Evolutionary conservation across 1,140 invertebrate species (phyloP).

Genomic region (Zaprionus davidi): DNA sequence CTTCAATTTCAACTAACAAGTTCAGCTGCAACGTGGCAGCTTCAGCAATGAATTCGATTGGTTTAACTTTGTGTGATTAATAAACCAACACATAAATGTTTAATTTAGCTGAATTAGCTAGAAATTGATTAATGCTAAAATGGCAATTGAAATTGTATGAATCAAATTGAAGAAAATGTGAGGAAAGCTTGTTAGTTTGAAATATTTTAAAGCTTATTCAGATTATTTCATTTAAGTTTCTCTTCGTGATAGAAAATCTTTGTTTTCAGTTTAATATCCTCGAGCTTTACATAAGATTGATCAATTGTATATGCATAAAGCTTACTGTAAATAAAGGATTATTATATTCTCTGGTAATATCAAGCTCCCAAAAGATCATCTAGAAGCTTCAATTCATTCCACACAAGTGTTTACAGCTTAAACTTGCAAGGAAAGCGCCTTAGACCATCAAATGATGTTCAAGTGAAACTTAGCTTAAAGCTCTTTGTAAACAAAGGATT

Average conservation of each 20-base stretch:
- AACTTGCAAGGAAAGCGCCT: background rate
- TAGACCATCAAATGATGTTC: background rate
- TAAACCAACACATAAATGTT: background rate
- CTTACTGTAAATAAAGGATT: no score
- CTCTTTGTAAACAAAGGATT: background rate
- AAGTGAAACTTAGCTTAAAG: background rate
- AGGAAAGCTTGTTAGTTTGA: no score
- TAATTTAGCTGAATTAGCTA: background rate
- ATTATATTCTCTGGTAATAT: no score
- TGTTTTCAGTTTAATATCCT: no score
- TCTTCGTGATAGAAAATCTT: no score
- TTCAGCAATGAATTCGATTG: background rate
- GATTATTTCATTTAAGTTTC: no score
- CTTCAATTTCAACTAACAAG: background rate
- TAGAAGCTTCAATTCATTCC: background rate
- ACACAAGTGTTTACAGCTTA: background rate
- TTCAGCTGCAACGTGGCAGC: background rate
- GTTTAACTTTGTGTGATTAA: background rate
- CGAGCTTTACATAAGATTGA: no score
- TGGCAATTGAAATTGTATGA: background rate
- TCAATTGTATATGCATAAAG: no score
- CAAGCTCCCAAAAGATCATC: no score
- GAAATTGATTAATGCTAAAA: background rate
- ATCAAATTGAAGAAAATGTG: background rate
- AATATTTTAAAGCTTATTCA: background rate